A percentile compares a stretch with the other conserved stretches of the same genome.
These are phyloP conservation scores for Trissonchulus latispiculum DNA, from an alignment of 2,888 invertebrate species.

Conservation along the genomic window DNA sequence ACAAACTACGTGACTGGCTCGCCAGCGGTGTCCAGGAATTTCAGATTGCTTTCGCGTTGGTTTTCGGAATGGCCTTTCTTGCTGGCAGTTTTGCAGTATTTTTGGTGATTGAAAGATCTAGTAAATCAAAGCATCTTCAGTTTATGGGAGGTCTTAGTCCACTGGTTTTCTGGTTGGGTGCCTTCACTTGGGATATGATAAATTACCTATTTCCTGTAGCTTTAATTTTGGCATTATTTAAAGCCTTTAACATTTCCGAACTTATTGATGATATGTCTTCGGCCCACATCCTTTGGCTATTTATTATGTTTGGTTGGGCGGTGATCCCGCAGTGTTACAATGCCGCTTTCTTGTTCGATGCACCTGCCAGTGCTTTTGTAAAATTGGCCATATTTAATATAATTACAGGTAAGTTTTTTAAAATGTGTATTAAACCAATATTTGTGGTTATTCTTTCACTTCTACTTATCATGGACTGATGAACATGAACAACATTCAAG, in stretches of 20 bases:
- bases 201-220: slow-evolving; percentile 18
- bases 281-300: slow-evolving; percentile 44
- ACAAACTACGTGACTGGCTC: slow-evolving; percentile 20
- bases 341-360: slow-evolving; percentile 50
- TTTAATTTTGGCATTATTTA: slow-evolving; percentile 17
- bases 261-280: slow-evolving; percentile 8
- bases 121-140: slow-evolving; percentile 45
- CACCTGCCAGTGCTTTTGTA: slow-evolving; percentile 51
- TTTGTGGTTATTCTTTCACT: too few relatives aligned
- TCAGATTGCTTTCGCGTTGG: slow-evolving; percentile 62
- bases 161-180: slow-evolving; percentile 46
- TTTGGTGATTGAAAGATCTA: slow-evolving; percentile 46
- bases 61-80: slow-evolving; percentile 54
- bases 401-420: slow-evolving; percentile 38
- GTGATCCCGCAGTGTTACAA: slow-evolving; percentile 60
- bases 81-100: slow-evolving; percentile 50
- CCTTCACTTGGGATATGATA: slow-evolving; percentile 46
- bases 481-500: too few relatives aligned
- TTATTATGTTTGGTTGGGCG: slow-evolving; percentile 55
- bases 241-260: slow-evolving; percentile 13
- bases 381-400: slow-evolving; percentile 46
- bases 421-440: background rate
- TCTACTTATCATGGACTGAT: too few relatives aligned
- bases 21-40: slow-evolving; percentile 41
- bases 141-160: slow-evolving; percentile 46